A percentile compares a stretch with the other conserved stretches of the same genome.
Conservation (phyloP, 1,140 invertebrate species). For the Orchestia grillus region DNA sequence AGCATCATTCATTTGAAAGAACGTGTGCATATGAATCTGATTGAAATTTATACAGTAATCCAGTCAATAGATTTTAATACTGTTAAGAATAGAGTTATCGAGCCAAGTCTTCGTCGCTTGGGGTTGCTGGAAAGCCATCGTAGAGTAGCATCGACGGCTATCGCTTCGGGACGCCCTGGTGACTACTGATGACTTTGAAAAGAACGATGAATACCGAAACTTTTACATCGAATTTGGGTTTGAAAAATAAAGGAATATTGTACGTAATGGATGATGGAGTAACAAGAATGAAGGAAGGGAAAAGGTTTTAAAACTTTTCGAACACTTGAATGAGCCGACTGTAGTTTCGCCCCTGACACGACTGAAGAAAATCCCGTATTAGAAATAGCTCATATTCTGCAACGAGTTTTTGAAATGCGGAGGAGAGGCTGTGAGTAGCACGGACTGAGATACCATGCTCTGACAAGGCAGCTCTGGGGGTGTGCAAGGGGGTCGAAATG, state of each 20-base stretch:
- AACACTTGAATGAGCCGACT: neutral
- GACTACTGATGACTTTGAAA: neutral
- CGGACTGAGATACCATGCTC: neutral
- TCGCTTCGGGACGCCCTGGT: neutral
- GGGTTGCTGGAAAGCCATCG: neutral
- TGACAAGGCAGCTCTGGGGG: neutral
- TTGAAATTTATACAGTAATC: neutral
- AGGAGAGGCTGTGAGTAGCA: neutral
- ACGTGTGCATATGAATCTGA: neutral
- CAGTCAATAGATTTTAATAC: neutral
- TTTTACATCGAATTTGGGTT: neutral
- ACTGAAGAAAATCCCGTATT: too few relatives aligned
- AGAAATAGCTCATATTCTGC: too few relatives aligned
- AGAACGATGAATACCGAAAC: neutral
- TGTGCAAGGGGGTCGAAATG: neutral
- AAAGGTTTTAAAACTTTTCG: neutral
- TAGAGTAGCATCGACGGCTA: too few relatives aligned
- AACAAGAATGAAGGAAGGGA: neutral
- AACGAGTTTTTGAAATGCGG: too few relatives aligned
- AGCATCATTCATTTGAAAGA: neutral
- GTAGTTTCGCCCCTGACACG: neutral
- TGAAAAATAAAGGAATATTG: neutral
- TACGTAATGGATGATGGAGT: neutral
- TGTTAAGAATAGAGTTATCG: neutral
- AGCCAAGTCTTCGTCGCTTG: neutral